Conservation (phyloP, 2,888 invertebrate genomes). For the Erynnis tages region DNA sequence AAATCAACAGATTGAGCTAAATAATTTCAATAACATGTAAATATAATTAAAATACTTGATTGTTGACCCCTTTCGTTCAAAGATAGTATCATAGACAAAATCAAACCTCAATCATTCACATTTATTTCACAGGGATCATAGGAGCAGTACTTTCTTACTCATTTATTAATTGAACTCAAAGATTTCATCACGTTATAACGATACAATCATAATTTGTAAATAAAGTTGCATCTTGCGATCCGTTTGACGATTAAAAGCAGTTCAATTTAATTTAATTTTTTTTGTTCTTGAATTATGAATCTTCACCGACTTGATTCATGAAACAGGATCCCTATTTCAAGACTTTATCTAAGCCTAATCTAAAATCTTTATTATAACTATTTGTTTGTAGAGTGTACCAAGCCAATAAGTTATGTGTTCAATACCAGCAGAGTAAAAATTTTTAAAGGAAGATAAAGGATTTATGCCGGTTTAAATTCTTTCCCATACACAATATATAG, state of each 20-base stretch:
- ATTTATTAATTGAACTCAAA: slow-evolving; percentile 15
- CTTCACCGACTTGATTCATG: no score
- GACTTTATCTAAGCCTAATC: no score
- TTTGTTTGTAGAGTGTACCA: no score
- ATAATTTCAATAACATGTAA: slow-evolving; percentile 37
- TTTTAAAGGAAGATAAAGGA: no score
- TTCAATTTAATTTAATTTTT: background rate
- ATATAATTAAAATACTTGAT: slow-evolving; percentile 26
- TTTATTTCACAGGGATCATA: slow-evolving; percentile 7
- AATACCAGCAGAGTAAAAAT: no score
- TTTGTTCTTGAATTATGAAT: no score
- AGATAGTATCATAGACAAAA: background rate
- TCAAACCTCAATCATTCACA: slow-evolving; percentile 6
- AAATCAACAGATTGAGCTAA: slow-evolving; percentile 72
- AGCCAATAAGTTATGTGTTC: no score
- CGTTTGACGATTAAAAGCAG: slow-evolving; percentile 8
- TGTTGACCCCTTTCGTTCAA: slow-evolving; percentile 9
- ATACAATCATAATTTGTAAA: slow-evolving; percentile 16
- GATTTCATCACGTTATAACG: slow-evolving; percentile 10
- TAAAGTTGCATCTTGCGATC: background rate
- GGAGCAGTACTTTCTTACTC: slow-evolving; percentile 1
- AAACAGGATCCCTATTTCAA: no score
- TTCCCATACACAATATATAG: no score
- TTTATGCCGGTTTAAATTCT: no score
- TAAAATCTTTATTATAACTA: no score